Evolutionary conservation across 2,888 invertebrate genomes (phyloP).

Genomic region (Dynastes maya): DNA sequence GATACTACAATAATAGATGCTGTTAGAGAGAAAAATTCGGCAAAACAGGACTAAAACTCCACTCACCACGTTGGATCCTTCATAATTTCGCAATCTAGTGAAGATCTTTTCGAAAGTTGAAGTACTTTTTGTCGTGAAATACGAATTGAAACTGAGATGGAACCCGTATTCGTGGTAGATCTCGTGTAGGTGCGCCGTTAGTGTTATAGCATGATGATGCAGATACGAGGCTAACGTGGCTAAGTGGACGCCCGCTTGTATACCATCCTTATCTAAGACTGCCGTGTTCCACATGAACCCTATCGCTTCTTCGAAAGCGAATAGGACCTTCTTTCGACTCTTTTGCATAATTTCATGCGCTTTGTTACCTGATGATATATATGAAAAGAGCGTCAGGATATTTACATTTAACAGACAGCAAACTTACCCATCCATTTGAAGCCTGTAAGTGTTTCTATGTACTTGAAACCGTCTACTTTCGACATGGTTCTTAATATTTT

Average conservation of each 20-base stretch:
- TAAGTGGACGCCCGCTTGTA: slow-evolving; percentile 88
- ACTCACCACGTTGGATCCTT: slow-evolving; percentile 76
- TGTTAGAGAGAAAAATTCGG: no score
- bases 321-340: slow-evolving; percentile 83
- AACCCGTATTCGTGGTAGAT: slow-evolving; percentile 91
- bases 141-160: slow-evolving; percentile 91
- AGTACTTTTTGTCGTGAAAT: slow-evolving; percentile 89
- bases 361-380: slow-evolving; percentile 77
- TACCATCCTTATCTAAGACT: slow-evolving; percentile 97
- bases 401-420: neutral
- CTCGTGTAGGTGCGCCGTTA: slow-evolving; percentile 78
- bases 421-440: slow-evolving; percentile 98
- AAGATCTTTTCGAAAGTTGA: slow-evolving; percentile 83
- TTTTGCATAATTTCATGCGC: slow-evolving; percentile 80
- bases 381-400: neutral
- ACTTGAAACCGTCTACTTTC: slow-evolving; percentile 82
- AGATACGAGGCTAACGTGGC: slow-evolving; percentile 85
- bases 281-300: slow-evolving; percentile 95
- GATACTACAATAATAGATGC: slow-evolving; percentile 77
- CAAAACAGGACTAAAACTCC: neutral
- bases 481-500: slow-evolving; percentile 92
- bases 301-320: slow-evolving; percentile 99
- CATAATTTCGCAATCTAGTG: slow-evolving; percentile 83
- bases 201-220: slow-evolving; percentile 73
- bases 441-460: slow-evolving; percentile 94